These are phyloP conservation scores for Campopleginae sp. DNA, from an alignment of 2,888 invertebrate species.

Conservation along the genomic window DNA sequence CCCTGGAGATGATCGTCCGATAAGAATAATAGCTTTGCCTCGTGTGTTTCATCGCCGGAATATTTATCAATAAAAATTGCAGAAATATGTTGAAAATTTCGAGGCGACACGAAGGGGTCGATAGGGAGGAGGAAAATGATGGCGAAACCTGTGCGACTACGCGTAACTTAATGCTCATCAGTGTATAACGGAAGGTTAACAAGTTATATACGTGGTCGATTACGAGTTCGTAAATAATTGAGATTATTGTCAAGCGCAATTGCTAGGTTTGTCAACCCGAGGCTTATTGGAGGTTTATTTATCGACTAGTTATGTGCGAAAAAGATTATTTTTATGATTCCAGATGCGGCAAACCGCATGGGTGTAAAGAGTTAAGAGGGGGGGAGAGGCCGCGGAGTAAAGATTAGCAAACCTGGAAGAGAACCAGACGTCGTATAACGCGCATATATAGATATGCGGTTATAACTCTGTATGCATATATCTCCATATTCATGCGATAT, in stretches of 20 bases:
- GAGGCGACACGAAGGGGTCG: not conserved
- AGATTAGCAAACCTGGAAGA: slow-evolving; percentile 59
- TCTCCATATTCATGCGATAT: slow-evolving; percentile 36
- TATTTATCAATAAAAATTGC: not conserved
- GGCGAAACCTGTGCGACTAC: not conserved
- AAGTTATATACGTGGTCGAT: not conserved
- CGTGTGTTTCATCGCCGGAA: not conserved
- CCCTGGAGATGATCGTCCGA: not conserved
- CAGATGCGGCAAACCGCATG: too few relatives aligned
- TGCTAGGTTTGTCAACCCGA: not conserved
- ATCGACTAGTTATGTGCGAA: slow-evolving; percentile 19
- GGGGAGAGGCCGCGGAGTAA: slow-evolving; percentile 27
- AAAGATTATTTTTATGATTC: slow-evolving; percentile 54
- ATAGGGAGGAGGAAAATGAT: not conserved
- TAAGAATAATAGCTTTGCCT: not conserved
- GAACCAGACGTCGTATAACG: slow-evolving; percentile 57
- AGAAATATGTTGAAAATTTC: not conserved
- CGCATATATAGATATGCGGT: not conserved
- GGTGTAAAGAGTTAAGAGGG: too few relatives aligned
- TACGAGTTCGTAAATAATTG: not conserved
- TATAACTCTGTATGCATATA: slow-evolving; percentile 26
- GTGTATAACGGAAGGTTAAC: not conserved
- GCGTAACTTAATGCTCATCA: not conserved
- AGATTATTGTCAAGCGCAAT: not conserved
- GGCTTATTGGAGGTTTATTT: not conserved